phyloP scores from a whole-genome alignment of 23 tunicate genomes.

The Clavelina lepadiformis region DNA sequence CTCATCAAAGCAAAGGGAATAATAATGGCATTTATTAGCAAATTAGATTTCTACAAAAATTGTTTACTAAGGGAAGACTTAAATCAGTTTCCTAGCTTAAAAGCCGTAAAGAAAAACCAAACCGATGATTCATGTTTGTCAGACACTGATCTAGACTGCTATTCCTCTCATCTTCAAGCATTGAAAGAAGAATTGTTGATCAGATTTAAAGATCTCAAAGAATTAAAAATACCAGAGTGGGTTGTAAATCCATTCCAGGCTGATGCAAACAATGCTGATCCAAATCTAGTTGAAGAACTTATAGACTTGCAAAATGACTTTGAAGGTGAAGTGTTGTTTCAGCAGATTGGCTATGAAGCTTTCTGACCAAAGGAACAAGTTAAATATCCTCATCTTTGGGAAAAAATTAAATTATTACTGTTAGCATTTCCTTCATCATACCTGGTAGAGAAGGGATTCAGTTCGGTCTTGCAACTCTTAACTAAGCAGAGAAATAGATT shows the following conservation, averaged over 20 bases:
- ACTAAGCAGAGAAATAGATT: conserved; percentile 15
- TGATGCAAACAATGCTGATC: too few relatives aligned
- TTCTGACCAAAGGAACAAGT: conserved; percentile 6
- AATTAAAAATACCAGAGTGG: conserved; percentile 17
- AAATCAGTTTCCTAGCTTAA: conserved; percentile 14
- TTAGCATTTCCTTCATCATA: conserved; percentile 24
- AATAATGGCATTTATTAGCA: too few relatives aligned
- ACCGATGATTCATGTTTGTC: conserved; percentile 13
- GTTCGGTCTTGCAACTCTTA: conserved; percentile 15
- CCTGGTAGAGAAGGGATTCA: conserved; percentile 25
- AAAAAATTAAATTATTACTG: conserved; percentile 8
- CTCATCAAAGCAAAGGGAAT: too few relatives aligned
- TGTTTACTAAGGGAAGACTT: conserved; percentile 12
- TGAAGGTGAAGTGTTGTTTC: conserved; percentile 23
- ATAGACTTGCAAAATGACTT: conserved; percentile 22
- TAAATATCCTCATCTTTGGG: conserved; percentile 14
- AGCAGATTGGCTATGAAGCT: conserved; percentile 22
- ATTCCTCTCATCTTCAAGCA: conserved; percentile 9
- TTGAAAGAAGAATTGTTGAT: conserved; percentile 16
- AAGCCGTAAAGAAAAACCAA: conserved; percentile 11
- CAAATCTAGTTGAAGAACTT: conserved; percentile 19
- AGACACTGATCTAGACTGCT: conserved; percentile 16
- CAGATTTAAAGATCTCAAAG: conserved; percentile 17
- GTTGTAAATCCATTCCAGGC: conserved; percentile 1
- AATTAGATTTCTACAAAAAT: conserved; percentile 14